phyloP scores from a whole-genome alignment of 2,797 vertebrate genomes.

The Caiman crocodilus region DNA sequence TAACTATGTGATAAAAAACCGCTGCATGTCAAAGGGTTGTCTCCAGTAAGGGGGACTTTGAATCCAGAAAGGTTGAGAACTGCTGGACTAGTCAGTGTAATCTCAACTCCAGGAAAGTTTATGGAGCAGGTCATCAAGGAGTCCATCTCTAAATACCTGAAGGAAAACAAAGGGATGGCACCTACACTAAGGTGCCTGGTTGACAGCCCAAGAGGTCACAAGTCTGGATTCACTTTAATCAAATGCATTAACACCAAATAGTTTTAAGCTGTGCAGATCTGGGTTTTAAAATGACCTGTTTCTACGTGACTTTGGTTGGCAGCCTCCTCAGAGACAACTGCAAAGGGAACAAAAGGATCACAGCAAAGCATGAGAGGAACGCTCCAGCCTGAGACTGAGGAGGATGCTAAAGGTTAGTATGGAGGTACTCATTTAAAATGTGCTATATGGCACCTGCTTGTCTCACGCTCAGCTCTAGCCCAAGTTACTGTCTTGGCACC shows the following conservation, averaged over 20 bases:
- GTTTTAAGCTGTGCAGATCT: not conserved
- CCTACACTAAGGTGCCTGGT: too few species aligned
- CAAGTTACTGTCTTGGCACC: slow-evolving; percentile 39
- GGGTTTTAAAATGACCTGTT: not conserved
- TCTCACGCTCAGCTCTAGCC: slow-evolving; percentile 21
- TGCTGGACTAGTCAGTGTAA: too few species aligned
- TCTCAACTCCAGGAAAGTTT: too few species aligned
- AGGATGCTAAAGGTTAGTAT: not conserved
- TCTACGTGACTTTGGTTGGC: not conserved
- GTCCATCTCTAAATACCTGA: too few species aligned
- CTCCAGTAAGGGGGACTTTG: too few species aligned
- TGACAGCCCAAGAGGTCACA: too few species aligned
- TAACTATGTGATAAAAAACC: not conserved
- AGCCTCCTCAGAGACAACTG: not conserved
- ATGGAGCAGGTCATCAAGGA: too few species aligned
- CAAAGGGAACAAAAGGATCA: not conserved
- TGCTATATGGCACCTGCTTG: slow-evolving; percentile 24
- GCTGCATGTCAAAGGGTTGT: too few species aligned
- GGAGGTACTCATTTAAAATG: slow-evolving; percentile 16
- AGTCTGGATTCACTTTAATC: not conserved
- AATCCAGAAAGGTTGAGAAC: too few species aligned
- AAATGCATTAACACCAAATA: not conserved
- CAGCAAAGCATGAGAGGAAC: not conserved
- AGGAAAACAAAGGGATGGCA: too few species aligned
- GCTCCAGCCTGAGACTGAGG: not conserved